Evolutionary conservation across 2,113 vertebrate genomes (phyloP), one percentile per base, ranked within the genome.

Genomic region (Hipposideros armiger): DNA sequence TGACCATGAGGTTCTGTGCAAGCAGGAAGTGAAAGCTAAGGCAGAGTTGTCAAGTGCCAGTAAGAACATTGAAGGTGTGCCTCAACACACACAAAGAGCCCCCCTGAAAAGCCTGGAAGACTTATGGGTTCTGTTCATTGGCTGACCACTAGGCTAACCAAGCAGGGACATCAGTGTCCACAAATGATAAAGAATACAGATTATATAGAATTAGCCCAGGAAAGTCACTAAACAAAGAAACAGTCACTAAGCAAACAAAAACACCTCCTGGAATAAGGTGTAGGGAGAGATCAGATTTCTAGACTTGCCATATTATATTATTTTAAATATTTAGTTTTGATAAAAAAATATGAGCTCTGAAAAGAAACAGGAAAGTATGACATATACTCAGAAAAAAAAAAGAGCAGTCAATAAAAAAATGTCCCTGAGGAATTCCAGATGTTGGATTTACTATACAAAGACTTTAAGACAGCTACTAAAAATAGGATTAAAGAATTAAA

Each of bases 381-480:
- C 16, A 72, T 42, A 77, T 30, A 81, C 72, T 47, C 4, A 16
- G 22, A 13, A 15, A 42, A 64, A 76, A 64, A 76, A 91, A 52
- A 30, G 11, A 66, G 15, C 15, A 47, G 76, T 32, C 9, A 83
- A 28, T 78, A 47, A 91, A 87, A 90, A 90, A 84, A 73, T 56
- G 22, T 87, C 13, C 20, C 40, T 47, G 7, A 87, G 16, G 9
- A 88, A 50, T 16, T 81, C 16, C 40, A 70, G 40, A 80, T 47
- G 14, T 60, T 58, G 47, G 28, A 67, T 22, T 67, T 77, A 73
- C n/a, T 90, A 86, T 69, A 88, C n/a, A 89, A 87, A 97, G 69
- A 76, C 8, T 72, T 94, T n/a, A 74, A 95, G 69, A 16, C 2
- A 82, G 5, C 2, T 67, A 54, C 72, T 45, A 24, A 95, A 87